These are phyloP conservation scores for Molossus molossus DNA, from an alignment of 2,797 vertebrate genomes.

Conservation along the genomic window DNA sequence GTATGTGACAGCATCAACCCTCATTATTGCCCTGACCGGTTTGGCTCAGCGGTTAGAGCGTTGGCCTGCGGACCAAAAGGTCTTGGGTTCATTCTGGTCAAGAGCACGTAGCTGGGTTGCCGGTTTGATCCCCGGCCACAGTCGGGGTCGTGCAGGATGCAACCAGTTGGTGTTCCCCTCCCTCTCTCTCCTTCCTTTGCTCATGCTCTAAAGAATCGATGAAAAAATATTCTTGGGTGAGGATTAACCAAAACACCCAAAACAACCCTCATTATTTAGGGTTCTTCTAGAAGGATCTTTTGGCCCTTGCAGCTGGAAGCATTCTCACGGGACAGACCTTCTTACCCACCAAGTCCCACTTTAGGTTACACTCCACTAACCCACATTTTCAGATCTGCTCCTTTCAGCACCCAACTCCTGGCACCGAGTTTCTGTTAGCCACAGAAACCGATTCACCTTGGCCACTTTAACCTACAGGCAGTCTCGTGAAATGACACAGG, in stretches of 20 bases:
- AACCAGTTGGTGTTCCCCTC: no score
- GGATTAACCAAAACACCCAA: no score
- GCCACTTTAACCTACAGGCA: background rate
- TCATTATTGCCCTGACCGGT: background rate
- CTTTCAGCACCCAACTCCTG: background rate
- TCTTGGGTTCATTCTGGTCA: no score
- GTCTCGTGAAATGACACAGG: background rate
- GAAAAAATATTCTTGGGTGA: no score
- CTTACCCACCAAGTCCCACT: background rate
- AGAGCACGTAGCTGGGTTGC: no score
- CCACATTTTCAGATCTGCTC: background rate
- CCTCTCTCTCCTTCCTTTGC: no score
- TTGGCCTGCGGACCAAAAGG: no score
- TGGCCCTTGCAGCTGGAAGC: background rate
- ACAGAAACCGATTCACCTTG: background rate
- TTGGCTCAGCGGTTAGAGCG: no score
- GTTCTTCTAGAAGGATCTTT: background rate
- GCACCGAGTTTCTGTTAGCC: background rate
- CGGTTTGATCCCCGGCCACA: no score
- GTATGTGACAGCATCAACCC: background rate
- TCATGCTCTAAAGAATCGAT: no score
- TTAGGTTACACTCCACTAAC: background rate
- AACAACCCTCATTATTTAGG: background rate
- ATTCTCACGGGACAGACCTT: background rate
- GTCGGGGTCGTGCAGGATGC: no score